phyloP scores from a whole-genome alignment of 2,797 vertebrate species.

The Propithecus deckenii region DNA sequence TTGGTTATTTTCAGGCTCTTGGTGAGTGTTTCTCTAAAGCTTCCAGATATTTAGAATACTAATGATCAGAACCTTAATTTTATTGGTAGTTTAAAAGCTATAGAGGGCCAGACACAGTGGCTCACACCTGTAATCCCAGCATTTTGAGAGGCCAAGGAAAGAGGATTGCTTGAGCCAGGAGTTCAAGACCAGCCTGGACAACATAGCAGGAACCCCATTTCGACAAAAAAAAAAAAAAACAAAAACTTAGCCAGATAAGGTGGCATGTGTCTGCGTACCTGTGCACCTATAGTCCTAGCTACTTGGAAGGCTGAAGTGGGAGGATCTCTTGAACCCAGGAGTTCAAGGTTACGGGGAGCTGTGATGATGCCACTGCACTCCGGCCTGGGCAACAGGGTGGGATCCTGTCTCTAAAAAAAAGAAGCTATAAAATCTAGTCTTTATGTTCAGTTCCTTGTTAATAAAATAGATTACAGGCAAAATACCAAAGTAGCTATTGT shows the following conservation, averaged over 20 bases:
- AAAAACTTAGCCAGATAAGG: not conserved
- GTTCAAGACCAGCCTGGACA: not conserved
- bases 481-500: not conserved
- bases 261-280: not conserved
- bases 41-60: not conserved
- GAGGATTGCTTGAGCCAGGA: not conserved
- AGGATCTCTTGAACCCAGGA: not conserved
- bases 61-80: constrained; percentile 15
- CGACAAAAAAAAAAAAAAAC: not conserved
- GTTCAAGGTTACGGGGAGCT: not conserved
- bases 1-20: not conserved
- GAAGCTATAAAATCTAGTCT: not conserved
- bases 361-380: not conserved
- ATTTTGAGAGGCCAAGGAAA: not conserved
- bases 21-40: not conserved
- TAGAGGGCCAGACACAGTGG: not conserved
- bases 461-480: not conserved
- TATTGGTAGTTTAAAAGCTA: not conserved
- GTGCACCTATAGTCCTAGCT: not conserved
- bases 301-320: not conserved
- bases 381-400: not conserved
- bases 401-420: not conserved
- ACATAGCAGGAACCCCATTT: not conserved
- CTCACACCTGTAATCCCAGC: not conserved
- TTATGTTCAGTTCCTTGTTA: constrained; percentile 9